Evolutionary conservation across 2,113 vertebrate species (phyloP).

Genomic region (Todiramphus chloris): DNA sequence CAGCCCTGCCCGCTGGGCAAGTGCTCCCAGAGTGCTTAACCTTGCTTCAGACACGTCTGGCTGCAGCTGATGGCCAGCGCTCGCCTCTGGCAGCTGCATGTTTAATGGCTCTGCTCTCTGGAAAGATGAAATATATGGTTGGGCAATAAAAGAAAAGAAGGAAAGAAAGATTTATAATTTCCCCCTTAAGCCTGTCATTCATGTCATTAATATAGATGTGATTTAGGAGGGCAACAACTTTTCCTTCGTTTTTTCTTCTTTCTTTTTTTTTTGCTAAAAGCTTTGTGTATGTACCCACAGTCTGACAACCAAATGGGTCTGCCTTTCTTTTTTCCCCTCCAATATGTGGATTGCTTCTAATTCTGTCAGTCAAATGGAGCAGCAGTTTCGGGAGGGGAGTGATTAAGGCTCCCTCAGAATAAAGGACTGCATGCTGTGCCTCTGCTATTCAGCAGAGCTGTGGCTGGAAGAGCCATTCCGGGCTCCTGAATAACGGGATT

Average conservation of each 20-base stretch:
- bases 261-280: background rate
- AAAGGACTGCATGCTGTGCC: conserved; percentile 2
- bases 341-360: conserved; percentile 49
- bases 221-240: conserved; percentile 54
- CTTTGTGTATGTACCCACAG: conserved; percentile 16
- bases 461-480: background rate
- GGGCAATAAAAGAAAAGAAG: conserved; percentile 28
- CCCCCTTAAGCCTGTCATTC: conserved; percentile 58
- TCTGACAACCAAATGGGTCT: conserved; percentile 46
- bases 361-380: conserved; percentile 33
- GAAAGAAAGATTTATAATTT: conserved; percentile 46
- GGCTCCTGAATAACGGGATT: conserved; percentile 24
- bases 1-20: background rate
- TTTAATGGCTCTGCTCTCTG: background rate
- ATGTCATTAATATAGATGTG: conserved; percentile 49
- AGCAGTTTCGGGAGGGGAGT: conserved; percentile 27
- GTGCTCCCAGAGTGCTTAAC: rapidly evolving
- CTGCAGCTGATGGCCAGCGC: background rate
- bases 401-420: conserved; percentile 29
- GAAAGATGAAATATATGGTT: conserved; percentile 9
- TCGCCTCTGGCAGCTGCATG: background rate
- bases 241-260: conserved; percentile 14
- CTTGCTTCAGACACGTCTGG: background rate
- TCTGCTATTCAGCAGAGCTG: background rate
- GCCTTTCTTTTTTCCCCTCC: conserved; percentile 44